Evolutionary conservation across 2,113 vertebrate genomes (phyloP), one percentile per base, ranked within the genome.

Genomic region (Aleadryas rufinucha): DNA sequence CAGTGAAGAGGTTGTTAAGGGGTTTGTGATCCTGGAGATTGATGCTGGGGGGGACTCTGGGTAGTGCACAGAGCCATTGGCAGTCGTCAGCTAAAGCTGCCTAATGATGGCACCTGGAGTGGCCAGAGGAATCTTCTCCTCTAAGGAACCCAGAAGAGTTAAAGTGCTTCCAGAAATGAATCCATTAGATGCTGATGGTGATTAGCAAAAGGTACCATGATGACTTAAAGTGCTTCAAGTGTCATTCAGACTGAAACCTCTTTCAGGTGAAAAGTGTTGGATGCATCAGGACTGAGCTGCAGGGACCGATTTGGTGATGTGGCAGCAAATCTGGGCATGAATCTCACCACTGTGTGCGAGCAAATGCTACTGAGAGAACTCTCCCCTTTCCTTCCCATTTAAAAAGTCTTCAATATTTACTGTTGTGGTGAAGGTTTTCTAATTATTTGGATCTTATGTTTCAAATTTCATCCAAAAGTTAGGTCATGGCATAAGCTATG

Each of bases 1-100:
- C 28, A 52, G 60, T 81, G 79, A 93, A 90, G 95, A 90, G 92
- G 79, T 60, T 94, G 71, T 92, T 60, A 78, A 93, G 80, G 76
- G 49, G 68, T 50, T 84, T 96, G 88, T 4, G 28, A 80, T 88
- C 60, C 76, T n/a, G 84, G 70, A 65, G 91, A 68, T 5, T 91
- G 66, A 50, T 89, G 80, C 72, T 45, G 87, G 31, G 44, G 42
- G 21, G 21, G 41, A 79, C 59, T 57, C 54, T 82, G 63, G 41
- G 84, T 19, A 74, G 66, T 28, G 83, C 77, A 41, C 37, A 20
- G 64, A 68, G 83, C 59, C 64, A 76, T 2, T 61, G 81, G 70
- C 63, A 83, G 57, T n/a, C 37, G 21, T 47, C 92, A 80, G 79
- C 90, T 80, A 71, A 90, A 92, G 57, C 69, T 81, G 93, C 91